Base-by-base conservation (phyloP, 2,888 invertebrate species). In the Nephrotoma flavescens region DNA sequence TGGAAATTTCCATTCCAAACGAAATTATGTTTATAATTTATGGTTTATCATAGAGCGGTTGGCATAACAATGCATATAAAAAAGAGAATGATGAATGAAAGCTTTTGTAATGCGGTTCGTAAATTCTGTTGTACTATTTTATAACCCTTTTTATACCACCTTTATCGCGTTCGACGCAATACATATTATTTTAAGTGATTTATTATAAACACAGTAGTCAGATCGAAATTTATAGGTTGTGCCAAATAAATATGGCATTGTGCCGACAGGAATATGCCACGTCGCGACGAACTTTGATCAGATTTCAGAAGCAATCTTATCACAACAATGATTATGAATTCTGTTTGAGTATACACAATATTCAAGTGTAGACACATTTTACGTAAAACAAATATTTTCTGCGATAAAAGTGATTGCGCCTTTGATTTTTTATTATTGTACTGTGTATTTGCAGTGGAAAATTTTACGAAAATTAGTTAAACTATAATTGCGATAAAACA, bases 1-100 rank as follows among this genome's bases (percentile, higher is more conserved):
- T 84, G 84, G 84, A 84, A 84, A 84, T 84, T 84, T 84, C 84
- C 84, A 84, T 42, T 84, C n/a, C n/a, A 84, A 42, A 42, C 4
- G 0, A 3, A 31, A 2, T 31, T 31, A 41, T 83, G 11, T 41
- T 83, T 19, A 19, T 19, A 19, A 19, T 0, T 41, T 83, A 41
- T 83, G 15, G 6, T 9, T 4, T 83, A 9, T 31, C 9, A 41
- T 83, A 57, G 6, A 19, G 6, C 15, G 12, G 83, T 41, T 41
- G 7, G 6, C 15, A 52, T 52, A 15, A 52, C 5, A 15, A 15
- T 44, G 1, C 31, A 31, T 31, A 31, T 31, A 31, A 0, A 19
- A 31, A 31, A 31, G 31, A 2, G 31, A 31, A 31, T 31, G 31
- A 31, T 31, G 31, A 31, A 31, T 2, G 31, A 31, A 31, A 15